Evolutionary conservation across 2,888 invertebrate species (phyloP), one percentile per base, ranked within the genome.

Genomic region (Diarsia dahlii): DNA sequence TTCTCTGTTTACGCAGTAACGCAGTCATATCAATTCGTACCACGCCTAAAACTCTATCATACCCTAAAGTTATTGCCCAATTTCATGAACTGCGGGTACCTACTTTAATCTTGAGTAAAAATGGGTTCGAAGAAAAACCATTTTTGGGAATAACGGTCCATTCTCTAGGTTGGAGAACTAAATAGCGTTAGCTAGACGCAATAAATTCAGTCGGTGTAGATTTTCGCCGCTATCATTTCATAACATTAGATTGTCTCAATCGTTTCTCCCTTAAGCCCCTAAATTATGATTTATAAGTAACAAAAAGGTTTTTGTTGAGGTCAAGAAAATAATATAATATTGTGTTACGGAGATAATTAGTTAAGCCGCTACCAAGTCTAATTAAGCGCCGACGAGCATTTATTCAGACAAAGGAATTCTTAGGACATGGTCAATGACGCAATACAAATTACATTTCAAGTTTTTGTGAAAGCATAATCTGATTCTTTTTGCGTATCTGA

Each of bases 41-140:
- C 78, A 83, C 77, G 83, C 81, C 83, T 81, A 77, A 80, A 78
- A 79, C 85, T 87, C 82, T 71, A 86, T 81, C 87, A 87, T 78
- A 73, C 64, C 77, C 71, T 73, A 79, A 85, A 83, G 80, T 85
- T 87, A 87, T 87, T 80, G 71, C 86, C 77, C 76, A 81, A 87
- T 87, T 81, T 85, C 80, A 83, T 87, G 87, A 86, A 81, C 83
- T 85, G 67, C 65, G 76, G 81, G 80, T 78, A 78, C n/a, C n/a
- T n/a, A n/a, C 75, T 85, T 84, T 85, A 87, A 85, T 87, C 78
- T 78, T 67, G 76, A 85, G 84, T 81, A 85, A 85, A 86, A 85
- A 86, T 87, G 81, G 79, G 78, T 71, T 85, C 72, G 66, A 66
- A 83, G 81, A 81, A 80, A 87, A 85, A 80, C 73, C 83, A 23